A percentile compares a stretch with the other conserved stretches of the same genome.
Evolutionary conservation across 2,888 invertebrate genomes (phyloP).

Genomic region (Camptogramma bilineatum): DNA sequence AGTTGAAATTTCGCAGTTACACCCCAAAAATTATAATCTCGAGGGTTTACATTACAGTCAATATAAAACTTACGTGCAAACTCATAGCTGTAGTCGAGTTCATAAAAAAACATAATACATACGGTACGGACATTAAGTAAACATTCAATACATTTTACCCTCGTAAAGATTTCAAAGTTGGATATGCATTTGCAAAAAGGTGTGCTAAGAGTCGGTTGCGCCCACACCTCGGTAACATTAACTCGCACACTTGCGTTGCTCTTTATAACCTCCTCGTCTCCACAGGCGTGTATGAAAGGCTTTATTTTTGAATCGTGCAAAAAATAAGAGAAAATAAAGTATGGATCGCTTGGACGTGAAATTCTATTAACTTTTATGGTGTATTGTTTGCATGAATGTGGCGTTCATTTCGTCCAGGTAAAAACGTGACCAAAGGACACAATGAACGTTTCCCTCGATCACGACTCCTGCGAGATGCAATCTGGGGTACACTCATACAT

Average conservation of each 20-base stretch:
- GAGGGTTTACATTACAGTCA: constrained; percentile 53
- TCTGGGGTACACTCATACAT: constrained; percentile 65
- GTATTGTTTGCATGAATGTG: constrained; percentile 68
- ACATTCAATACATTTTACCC: constrained; percentile 63
- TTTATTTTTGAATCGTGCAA: constrained; percentile 46
- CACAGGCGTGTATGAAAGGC: constrained; percentile 32
- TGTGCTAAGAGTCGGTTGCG: constrained; percentile 50
- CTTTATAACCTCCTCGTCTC: constrained; percentile 59
- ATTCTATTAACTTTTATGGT: constrained; percentile 62
- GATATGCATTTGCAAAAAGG: constrained; percentile 65
- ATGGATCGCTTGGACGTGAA: constrained; percentile 57
- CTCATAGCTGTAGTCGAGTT: constrained; percentile 42
- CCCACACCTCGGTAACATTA: constrained; percentile 62
- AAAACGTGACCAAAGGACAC: constrained; percentile 73
- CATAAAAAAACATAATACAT: constrained; percentile 50
- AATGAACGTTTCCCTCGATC: constrained; percentile 68
- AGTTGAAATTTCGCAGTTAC: constrained; percentile 39
- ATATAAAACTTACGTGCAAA: constrained; percentile 57
- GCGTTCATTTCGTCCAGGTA: constrained; percentile 60
- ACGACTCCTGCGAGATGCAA: constrained; percentile 70
- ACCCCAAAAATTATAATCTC: constrained; percentile 36
- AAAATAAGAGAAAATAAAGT: constrained; percentile 45
- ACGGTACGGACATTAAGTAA: constrained; percentile 55
- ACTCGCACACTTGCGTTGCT: constrained; percentile 56
- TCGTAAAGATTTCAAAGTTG: constrained; percentile 64